A percentile compares a stretch with the other conserved stretches of the same genome.
These are phyloP conservation scores for Pyrgilauda ruficollis DNA, from an alignment of 2,113 vertebrate species.

Conservation along the genomic window DNA sequence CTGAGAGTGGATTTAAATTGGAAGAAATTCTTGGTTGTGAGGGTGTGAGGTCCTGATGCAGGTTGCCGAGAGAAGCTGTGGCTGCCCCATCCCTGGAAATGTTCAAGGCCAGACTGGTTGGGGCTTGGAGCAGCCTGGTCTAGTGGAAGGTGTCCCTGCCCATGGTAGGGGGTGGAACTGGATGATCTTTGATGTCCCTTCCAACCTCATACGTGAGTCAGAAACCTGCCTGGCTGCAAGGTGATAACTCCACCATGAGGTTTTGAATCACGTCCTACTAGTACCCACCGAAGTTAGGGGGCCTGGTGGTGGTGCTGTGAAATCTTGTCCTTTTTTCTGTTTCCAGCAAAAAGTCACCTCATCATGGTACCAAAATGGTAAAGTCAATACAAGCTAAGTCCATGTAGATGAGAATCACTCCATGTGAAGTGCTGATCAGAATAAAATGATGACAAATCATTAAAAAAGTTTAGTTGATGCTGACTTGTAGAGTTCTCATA, in stretches of 20 bases:
- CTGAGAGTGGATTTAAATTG: neutral
- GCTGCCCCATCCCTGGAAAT: neutral
- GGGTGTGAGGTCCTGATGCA: neutral
- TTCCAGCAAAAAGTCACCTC: neutral
- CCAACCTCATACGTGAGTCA: neutral
- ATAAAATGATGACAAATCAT: neutral
- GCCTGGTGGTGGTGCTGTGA: neutral
- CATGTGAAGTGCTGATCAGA: neutral
- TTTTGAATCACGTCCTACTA: neutral
- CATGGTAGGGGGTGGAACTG: neutral
- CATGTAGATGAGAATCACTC: fast-evolving
- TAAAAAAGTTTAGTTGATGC: neutral
- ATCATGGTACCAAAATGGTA: neutral
- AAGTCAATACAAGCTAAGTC: neutral
- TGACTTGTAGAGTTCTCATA: neutral
- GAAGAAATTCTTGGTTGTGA: neutral
- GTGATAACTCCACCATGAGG: neutral
- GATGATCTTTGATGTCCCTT: neutral
- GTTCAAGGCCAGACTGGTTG: neutral
- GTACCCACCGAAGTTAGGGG: neutral
- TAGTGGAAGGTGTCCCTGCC: neutral
- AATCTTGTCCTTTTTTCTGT: neutral
- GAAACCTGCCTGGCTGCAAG: neutral
- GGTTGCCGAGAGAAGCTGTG: neutral
- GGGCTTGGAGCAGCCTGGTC: neutral